Base-by-base conservation (phyloP, 2,797 vertebrate species). In the Sebastes taczanowskii region DNA sequence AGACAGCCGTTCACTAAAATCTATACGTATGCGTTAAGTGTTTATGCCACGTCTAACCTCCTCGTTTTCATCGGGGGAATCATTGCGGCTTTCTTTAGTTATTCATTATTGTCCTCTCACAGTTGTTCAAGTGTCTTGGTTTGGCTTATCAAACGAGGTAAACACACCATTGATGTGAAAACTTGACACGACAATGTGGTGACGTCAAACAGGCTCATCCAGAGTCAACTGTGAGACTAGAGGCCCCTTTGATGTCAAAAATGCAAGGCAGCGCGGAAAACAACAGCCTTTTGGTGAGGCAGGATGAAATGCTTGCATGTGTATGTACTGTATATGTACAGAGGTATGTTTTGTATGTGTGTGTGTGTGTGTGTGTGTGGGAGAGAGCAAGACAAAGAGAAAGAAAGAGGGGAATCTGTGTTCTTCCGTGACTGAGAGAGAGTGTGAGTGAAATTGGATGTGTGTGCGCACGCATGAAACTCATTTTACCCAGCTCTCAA, bases 401-500 rank as follows among this genome's bases (percentile, higher is more conserved):
- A 81, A 80, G 72, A 77, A 70, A 74, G 76, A 78, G 61, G 74
- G 53, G 64, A 63, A 82, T 87, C 46, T 85, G 80, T 75, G 72
- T 83, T 76, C 61, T 59, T 81, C 77, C 73, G 82, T 75, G 86
- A 84, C 80, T 62, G 77, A 62, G 67, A 62, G 67, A 80, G 86
- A 68, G 60, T 73, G 70, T 78, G 78, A 86, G 77, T 74, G 76
- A 88, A 90, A 93, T 88, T 92, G 89, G 82, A 94, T 90, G 85
- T 88, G 91, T 88, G 81, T 77, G 84, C 71, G 82, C 86, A 86
- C 66, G 85, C 84, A 88, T 86, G 86, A 93, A 95, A 94, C 90
- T 94, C 90, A 95, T 94, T 95, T 95, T 91, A 92, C 77, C 88
- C 91, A 66, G 83, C 85, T 79, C 86, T 91, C 91, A 88, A 89